Percentiles rank a stretch among this genome's conserved stretches.
These are phyloP conservation scores for Apocrypta bakeri DNA, from an alignment of 1,140 invertebrate species.

Conservation along the genomic window DNA sequence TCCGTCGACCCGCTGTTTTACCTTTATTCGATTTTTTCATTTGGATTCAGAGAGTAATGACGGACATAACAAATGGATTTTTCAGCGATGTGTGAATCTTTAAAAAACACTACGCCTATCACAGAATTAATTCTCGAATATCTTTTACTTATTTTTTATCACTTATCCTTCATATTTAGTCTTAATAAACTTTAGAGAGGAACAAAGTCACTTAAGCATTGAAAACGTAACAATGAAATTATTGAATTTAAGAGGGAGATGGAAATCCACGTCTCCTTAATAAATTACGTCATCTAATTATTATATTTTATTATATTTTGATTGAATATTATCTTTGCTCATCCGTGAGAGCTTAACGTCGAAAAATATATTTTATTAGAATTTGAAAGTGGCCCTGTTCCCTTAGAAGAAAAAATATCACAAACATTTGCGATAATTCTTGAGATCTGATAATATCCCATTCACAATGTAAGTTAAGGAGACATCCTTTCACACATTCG, in stretches of 20 bases:
- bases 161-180: constrained; percentile 33
- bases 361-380: not conserved
- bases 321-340: constrained; percentile 32
- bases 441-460: constrained; percentile 19
- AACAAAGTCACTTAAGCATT: constrained; percentile 33
- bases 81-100: constrained; percentile 31
- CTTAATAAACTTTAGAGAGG: constrained; percentile 30
- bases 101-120: constrained; percentile 46
- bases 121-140: constrained; percentile 48
- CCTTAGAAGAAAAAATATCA: constrained; percentile 20
- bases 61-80: constrained; percentile 28
- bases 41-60: constrained; percentile 32
- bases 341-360: not conserved
- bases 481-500: not conserved
- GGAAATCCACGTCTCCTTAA: not conserved
- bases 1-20: constrained; percentile 37
- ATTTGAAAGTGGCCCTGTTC: constrained; percentile 30
- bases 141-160: constrained; percentile 25
- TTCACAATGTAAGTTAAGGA: constrained; percentile 33
- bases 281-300: not conserved
- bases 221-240: not conserved
- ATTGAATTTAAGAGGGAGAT: not conserved
- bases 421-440: constrained; percentile 15
- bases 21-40: constrained; percentile 3
- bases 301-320: constrained; percentile 36